phyloP scores from a whole-genome alignment of 2,113 vertebrate species.

The Manacus vitellinus region DNA sequence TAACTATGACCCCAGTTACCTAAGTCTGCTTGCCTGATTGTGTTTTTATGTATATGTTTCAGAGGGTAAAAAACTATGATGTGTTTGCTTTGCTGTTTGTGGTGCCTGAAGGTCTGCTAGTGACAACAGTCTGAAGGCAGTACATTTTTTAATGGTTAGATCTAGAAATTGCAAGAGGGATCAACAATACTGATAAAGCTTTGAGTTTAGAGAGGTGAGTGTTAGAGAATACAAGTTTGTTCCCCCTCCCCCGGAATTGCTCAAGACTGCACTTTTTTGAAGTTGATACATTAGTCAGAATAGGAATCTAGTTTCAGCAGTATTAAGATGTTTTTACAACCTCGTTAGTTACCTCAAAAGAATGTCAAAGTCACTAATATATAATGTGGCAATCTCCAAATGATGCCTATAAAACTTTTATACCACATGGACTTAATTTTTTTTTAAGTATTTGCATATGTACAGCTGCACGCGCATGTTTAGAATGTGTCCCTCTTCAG shows the following conservation, averaged over 20 bases:
- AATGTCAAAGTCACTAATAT: not conserved
- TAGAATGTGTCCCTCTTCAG: not conserved
- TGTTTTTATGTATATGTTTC: not conserved
- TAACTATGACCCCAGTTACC: not conserved
- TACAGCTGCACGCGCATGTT: not conserved
- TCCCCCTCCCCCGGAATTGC: not conserved
- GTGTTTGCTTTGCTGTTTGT: not conserved
- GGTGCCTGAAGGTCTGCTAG: not conserved
- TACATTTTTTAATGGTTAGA: not conserved
- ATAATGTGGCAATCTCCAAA: not conserved
- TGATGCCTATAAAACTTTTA: not conserved
- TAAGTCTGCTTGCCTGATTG: not conserved
- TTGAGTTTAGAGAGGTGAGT: not conserved
- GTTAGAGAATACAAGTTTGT: not conserved
- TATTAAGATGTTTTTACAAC: constrained; percentile 22
- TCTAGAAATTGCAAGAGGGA: not conserved
- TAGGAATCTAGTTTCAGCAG: not conserved
- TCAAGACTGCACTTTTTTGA: not conserved
- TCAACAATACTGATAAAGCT: not conserved
- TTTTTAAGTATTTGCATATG: not conserved
- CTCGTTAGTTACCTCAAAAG: constrained; percentile 4
- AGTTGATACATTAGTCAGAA: not conserved
- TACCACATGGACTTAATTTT: not conserved
- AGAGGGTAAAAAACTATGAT: not conserved
- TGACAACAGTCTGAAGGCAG: not conserved